Percentiles rank a stretch among this genome's conserved stretches.
These are phyloP conservation scores for Cyprinodon diabolis DNA, from an alignment of 2,797 vertebrate species.

Conservation along the genomic window DNA sequence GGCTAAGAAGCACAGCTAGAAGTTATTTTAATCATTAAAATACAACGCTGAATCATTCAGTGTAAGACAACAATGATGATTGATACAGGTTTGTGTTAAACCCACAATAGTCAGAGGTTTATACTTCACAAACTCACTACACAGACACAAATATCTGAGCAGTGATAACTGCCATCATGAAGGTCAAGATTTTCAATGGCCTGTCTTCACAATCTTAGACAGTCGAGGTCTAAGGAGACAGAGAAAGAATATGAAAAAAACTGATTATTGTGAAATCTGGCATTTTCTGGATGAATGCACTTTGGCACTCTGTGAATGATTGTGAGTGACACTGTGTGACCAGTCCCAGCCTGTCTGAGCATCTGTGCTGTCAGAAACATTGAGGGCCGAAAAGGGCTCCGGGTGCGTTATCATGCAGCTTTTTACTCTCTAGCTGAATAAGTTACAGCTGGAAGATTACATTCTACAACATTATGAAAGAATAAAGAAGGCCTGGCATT, in stretches of 20 bases:
- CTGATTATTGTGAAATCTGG: constrained; percentile 73
- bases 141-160: constrained; percentile 52
- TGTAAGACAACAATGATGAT: constrained; percentile 24
- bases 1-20: neutral
- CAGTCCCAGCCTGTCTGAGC: constrained; percentile 64
- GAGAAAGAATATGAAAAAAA: constrained; percentile 69
- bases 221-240: constrained; percentile 59
- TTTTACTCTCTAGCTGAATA: constrained; percentile 65
- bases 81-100: constrained; percentile 38
- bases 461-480: constrained; percentile 58
- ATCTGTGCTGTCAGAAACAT: constrained; percentile 65
- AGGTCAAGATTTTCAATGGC: constrained; percentile 70
- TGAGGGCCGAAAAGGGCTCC: constrained; percentile 28
- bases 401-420: constrained; percentile 60
- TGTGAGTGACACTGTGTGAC: constrained; percentile 76
- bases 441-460: constrained; percentile 67
- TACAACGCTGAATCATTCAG: constrained; percentile 16
- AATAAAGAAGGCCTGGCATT: constrained; percentile 59
- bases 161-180: constrained; percentile 64
- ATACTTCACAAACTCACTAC: constrained; percentile 46
- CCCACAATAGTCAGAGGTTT: constrained; percentile 30
- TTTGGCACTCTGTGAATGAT: constrained; percentile 71
- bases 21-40: constrained; percentile 27
- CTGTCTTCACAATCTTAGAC: constrained; percentile 52
- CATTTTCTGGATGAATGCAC: constrained; percentile 76